Conservation (phyloP, 2,797 vertebrate species). For the Smutsia gigantea region DNA sequence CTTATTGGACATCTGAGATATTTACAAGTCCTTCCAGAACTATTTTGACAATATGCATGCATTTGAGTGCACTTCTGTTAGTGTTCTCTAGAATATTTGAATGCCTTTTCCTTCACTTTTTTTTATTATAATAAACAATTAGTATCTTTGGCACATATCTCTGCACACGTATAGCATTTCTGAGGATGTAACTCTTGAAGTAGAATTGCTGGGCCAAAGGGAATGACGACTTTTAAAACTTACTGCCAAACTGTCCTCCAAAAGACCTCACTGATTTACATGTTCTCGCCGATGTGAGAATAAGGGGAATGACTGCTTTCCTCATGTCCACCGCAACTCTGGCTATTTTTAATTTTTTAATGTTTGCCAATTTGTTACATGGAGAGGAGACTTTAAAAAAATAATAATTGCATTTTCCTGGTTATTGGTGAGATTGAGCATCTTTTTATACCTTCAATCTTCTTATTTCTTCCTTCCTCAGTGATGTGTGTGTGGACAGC, state of each 20-base stretch:
- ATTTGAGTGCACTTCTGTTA: background rate
- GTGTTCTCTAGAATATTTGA: background rate
- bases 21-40: slow-evolving; percentile 21
- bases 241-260: background rate
- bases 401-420: background rate
- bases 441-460: background rate
- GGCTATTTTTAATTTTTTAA: background rate
- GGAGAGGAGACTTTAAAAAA: background rate
- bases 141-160: background rate
- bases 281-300: background rate
- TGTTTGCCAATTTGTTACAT: background rate
- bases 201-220: background rate
- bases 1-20: slow-evolving; percentile 8
- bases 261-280: background rate
- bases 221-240: background rate
- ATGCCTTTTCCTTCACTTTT: background rate
- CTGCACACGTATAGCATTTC: background rate
- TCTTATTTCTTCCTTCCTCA: slow-evolving; percentile 2
- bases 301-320: background rate
- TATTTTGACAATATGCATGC: background rate
- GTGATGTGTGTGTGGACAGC: background rate
- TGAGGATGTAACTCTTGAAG: background rate
- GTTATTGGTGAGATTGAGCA: background rate
- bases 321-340: background rate
- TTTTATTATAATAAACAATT: background rate